phyloP scores from a whole-genome alignment of 2,797 vertebrate species.

The Morelia viridis region DNA sequence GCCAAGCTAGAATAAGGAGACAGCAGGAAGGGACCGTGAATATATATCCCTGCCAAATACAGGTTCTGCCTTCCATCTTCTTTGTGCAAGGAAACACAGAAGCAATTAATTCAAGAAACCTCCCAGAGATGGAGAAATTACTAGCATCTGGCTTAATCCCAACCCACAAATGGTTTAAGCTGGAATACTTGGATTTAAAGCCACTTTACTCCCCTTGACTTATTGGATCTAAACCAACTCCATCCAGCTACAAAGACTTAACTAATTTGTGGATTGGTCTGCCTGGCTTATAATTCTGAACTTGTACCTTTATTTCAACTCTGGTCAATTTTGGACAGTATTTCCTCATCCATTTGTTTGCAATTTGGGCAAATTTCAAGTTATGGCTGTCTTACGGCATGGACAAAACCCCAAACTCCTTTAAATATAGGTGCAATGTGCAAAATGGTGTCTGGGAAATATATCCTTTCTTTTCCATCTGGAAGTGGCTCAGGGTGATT shows the following conservation, averaged over 20 bases:
- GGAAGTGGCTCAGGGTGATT: constrained; percentile 65
- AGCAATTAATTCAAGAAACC: constrained; percentile 9
- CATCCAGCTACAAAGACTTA: neutral
- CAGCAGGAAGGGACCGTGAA: neutral
- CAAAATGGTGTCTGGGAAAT: constrained; percentile 66
- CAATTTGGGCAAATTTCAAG: constrained; percentile 58
- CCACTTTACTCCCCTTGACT: constrained; percentile 14
- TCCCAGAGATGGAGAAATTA: constrained; percentile 11
- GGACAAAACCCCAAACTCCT: constrained; percentile 42
- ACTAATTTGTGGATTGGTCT: constrained; percentile 4
- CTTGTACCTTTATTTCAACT: constrained; percentile 12
- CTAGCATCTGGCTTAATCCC: constrained; percentile 6
- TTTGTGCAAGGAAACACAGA: constrained; percentile 2
- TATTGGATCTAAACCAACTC: neutral
- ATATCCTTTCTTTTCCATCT: constrained; percentile 60
- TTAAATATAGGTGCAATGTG: constrained; percentile 59
- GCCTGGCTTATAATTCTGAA: neutral
- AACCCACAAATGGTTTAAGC: constrained; percentile 28
- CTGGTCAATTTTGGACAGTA: neutral
- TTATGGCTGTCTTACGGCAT: constrained; percentile 34
- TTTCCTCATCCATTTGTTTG: constrained; percentile 61
- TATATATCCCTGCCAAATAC: neutral
- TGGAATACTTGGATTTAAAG: constrained; percentile 24
- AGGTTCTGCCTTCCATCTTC: neutral
- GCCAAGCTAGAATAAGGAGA: neutral